Base-by-base conservation (phyloP, 2,797 vertebrate species). In the Melanotaenia parkinsoni region DNA sequence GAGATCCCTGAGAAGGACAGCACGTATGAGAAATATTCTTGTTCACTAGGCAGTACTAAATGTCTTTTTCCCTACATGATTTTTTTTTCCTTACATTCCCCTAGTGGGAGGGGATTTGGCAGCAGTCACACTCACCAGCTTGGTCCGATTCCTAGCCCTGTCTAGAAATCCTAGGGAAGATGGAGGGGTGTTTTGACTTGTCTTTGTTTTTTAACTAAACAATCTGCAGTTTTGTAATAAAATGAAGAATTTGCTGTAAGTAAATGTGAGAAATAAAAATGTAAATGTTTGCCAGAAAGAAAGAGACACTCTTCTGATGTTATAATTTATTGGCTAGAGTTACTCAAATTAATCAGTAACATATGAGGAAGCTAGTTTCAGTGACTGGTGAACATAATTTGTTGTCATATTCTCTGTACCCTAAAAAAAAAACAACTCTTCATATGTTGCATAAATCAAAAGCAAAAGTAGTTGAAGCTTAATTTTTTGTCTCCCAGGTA, bases 1-100 rank as follows among this genome's bases (percentile, higher is more conserved):
- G 97, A 98, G 91, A 97, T 98, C 67, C 97, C 96, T 0, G 97
- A 98, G 79, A 95, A 94, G 58, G 96, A 98, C 93, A 94, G 95
- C 94, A 94, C 94, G 97, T 97, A 88, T 3, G 94, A 63, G 60
- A 58, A 67, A 50, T 14, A 24, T 28, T 9, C 30, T 67, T 77
- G 50, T 35, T 35, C 7, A n/a, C n/a, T 5, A 1, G 30, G 56
- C 35, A 8, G 56, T 38, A 43, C 18, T 40, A 4, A 37, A 37
- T 32, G 24, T 18, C 59, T 20, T 11, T 79, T 74, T 84, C 67
- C 33, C 54, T 62, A 64, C 50, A 47, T 57, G 14, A 54, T 61
- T 63, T 33, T 62, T 30, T 70, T 28, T 73, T 53, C 10, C 18
- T 13, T 30, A 28, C 18, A 58, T 63, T 2, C 0, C 73, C 69